These are phyloP conservation scores for Hydropotes inermis DNA, from an alignment of 2,113 vertebrate species.

Conservation along the genomic window DNA sequence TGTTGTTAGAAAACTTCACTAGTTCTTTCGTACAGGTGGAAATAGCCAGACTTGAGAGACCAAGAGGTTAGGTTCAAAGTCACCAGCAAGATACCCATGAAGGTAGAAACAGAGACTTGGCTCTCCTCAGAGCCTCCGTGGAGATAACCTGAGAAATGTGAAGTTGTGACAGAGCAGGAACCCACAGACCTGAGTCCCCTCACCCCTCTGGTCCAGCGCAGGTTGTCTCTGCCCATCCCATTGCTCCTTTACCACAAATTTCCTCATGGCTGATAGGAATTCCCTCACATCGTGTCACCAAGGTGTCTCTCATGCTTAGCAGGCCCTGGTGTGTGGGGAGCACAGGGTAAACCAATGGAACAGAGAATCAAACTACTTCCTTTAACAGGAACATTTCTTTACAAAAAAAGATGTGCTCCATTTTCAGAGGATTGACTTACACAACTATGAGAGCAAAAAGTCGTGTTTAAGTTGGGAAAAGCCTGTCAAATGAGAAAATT, in stretches of 20 bases:
- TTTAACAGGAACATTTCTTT: background rate
- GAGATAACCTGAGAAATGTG: background rate
- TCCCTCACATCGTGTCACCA: background rate
- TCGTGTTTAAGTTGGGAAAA: background rate
- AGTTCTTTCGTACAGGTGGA: accelerated
- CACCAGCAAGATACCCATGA: background rate
- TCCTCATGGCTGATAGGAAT: background rate
- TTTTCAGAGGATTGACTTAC: background rate
- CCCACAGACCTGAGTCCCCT: no score
- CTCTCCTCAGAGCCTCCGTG: background rate
- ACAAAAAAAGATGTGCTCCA: background rate
- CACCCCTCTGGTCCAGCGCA: no score
- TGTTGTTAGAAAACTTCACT: background rate
- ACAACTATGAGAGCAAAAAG: background rate
- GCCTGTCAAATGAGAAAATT: background rate
- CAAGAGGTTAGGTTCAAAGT: background rate
- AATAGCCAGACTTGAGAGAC: background rate
- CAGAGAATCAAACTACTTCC: background rate
- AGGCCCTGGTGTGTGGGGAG: no score
- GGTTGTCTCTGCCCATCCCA: background rate
- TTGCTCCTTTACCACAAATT: background rate
- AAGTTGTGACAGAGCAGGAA: background rate
- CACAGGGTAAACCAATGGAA: background rate
- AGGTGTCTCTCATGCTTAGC: background rate
- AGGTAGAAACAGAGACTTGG: background rate